These are phyloP conservation scores for Lates japonicus DNA, from an alignment of 2,797 vertebrate species.

Conservation along the genomic window DNA sequence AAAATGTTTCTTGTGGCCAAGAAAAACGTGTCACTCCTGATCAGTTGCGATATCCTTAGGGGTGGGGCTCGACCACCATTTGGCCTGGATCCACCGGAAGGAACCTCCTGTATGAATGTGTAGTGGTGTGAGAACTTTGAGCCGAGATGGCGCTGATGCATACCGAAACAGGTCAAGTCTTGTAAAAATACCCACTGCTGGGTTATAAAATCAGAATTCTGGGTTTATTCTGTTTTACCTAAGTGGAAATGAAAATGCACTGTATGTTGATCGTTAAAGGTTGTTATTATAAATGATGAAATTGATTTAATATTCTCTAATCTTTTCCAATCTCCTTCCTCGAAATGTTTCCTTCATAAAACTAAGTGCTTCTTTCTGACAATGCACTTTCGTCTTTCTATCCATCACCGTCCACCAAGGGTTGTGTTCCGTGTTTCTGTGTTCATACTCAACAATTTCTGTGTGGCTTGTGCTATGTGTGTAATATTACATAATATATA, in stretches of 20 bases:
- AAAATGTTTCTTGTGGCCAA: no score
- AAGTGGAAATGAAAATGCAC: constrained; percentile 22
- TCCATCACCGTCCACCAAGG: constrained; percentile 53
- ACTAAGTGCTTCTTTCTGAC: constrained; percentile 68
- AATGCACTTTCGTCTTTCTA: constrained; percentile 60
- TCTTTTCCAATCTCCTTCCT: no score
- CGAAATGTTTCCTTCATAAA: no score
- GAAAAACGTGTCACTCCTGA: no score
- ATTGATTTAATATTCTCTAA: constrained; percentile 51
- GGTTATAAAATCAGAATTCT: constrained; percentile 43
- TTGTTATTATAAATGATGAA: constrained; percentile 53
- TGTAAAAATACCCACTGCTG: constrained; percentile 45
- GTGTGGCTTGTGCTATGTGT: constrained; percentile 29
- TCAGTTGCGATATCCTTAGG: no score
- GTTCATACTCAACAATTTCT: constrained; percentile 57
- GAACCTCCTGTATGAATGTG: background rate
- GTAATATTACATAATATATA: constrained; percentile 5
- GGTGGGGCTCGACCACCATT: no score
- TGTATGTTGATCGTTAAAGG: constrained; percentile 10
- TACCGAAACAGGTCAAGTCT: constrained; percentile 54
- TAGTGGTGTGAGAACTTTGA: constrained; percentile 12
- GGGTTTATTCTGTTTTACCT: constrained; percentile 42
- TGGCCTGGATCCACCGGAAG: no score
- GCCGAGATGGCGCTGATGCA: constrained; percentile 31
- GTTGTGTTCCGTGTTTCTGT: constrained; percentile 41